Evolutionary conservation across 2,888 invertebrate genomes (phyloP).

Genomic region (Fissipunctia ypsillon): DNA sequence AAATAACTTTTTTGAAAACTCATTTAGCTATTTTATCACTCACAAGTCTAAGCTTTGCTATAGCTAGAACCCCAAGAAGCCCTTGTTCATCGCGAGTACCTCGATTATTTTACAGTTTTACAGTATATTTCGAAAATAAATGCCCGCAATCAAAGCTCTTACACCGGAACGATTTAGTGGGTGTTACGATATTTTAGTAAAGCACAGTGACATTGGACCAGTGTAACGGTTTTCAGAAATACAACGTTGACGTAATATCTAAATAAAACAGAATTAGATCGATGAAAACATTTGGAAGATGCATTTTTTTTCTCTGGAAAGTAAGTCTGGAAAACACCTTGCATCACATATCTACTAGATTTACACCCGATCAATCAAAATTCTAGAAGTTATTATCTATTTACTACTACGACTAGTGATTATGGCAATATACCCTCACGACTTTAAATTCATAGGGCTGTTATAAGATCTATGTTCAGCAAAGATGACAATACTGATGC

Average conservation of each 20-base stretch:
- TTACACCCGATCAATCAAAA: background rate
- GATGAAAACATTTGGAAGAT: background rate
- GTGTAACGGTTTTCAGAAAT: conserved; percentile 36
- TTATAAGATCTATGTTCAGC: background rate
- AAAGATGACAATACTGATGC: background rate
- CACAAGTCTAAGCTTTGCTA: background rate
- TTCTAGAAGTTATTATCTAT: background rate
- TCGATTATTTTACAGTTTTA: background rate
- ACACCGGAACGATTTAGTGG: conserved; percentile 12
- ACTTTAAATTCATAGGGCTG: background rate
- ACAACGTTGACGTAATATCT: conserved; percentile 38
- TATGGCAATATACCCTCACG: too few relatives aligned
- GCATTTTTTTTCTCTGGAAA: background rate
- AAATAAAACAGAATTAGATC: conserved; percentile 21
- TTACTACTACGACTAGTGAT: background rate
- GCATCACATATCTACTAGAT: too few relatives aligned
- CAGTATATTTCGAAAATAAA: conserved; percentile 15
- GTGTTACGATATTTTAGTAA: conserved; percentile 29
- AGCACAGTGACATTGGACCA: conserved; percentile 41
- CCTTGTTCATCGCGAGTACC: background rate
- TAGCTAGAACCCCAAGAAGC: background rate
- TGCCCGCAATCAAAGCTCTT: background rate
- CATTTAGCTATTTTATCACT: background rate
- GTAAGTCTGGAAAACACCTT: background rate
- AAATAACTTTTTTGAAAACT: background rate